Conservation (phyloP, 2,113 vertebrate species). For the Pseudorasbora parva region DNA sequence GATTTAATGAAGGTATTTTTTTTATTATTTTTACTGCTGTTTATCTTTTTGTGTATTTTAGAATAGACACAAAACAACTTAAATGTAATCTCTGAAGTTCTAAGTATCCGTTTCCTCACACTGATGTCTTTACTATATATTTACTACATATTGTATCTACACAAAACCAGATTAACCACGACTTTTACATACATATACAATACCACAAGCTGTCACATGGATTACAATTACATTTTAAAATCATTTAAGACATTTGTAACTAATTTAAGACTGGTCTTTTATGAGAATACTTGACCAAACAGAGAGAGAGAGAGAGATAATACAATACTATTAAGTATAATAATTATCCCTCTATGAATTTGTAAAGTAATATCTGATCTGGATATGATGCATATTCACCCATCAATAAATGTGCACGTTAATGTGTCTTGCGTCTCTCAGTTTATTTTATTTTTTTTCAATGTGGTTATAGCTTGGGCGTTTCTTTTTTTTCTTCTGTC, state of each 20-base stretch:
- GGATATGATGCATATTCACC: too few species aligned
- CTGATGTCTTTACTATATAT: not conserved
- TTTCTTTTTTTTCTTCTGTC: conserved; percentile 37
- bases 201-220: too few species aligned
- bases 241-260: too few species aligned
- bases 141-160: not conserved
- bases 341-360: too few species aligned
- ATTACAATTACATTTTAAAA: too few species aligned
- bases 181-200: too few species aligned
- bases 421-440: conserved; percentile 1
- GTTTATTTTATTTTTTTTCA: conserved; percentile 4
- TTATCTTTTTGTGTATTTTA: conserved; percentile 25
- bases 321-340: not conserved
- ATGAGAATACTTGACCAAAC: too few species aligned
- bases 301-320: too few species aligned
- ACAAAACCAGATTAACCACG: not conserved
- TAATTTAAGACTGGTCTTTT: too few species aligned
- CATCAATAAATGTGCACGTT: not conserved
- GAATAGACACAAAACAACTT: conserved; percentile 36
- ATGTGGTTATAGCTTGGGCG: not conserved
- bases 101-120: not conserved
- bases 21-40: too few species aligned
- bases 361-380: too few species aligned
- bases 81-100: conserved; percentile 52
- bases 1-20: not conserved